phyloP scores from a whole-genome alignment of 1,140 invertebrate genomes.

The Sarcophaga bullata region DNA sequence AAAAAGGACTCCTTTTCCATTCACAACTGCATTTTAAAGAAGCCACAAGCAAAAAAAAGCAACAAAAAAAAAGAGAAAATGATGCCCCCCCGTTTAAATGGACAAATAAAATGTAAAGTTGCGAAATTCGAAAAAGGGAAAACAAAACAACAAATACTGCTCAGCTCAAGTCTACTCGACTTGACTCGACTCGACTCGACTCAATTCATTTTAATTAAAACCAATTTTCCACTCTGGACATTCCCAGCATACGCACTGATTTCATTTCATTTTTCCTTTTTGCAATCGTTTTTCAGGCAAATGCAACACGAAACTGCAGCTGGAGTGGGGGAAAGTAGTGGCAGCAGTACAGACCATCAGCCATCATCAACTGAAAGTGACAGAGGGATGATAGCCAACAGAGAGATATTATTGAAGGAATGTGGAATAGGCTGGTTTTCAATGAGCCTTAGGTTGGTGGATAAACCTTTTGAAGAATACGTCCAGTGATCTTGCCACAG shows the following conservation, averaged over 20 bases:
- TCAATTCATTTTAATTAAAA: conserved; percentile 65
- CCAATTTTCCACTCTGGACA: conserved; percentile 59
- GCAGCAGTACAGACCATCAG: conserved; percentile 10
- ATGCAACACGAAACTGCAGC: background rate
- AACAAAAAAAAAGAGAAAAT: conserved; percentile 12
- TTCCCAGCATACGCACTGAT: conserved; percentile 27
- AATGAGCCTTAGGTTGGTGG: too few relatives aligned
- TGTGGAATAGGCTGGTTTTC: too few relatives aligned
- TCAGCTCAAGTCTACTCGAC: too few relatives aligned
- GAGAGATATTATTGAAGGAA: too few relatives aligned
- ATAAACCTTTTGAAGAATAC: too few relatives aligned
- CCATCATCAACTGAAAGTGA: conserved; percentile 32
- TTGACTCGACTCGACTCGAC: conserved; percentile 40
- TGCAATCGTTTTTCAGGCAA: background rate
- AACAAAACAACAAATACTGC: background rate
- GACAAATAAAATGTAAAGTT: too few relatives aligned
- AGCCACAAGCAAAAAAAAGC: background rate
- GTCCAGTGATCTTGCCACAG: too few relatives aligned
- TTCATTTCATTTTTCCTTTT: background rate
- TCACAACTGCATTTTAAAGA: conserved; percentile 1
- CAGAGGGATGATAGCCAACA: background rate
- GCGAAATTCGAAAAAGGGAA: background rate
- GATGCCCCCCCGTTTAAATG: too few relatives aligned
- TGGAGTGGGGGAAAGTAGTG: background rate
- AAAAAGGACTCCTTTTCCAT: conserved; percentile 5